Evolutionary conservation across 2,888 invertebrate species (phyloP).

Genomic region (Sialis lutaria): DNA sequence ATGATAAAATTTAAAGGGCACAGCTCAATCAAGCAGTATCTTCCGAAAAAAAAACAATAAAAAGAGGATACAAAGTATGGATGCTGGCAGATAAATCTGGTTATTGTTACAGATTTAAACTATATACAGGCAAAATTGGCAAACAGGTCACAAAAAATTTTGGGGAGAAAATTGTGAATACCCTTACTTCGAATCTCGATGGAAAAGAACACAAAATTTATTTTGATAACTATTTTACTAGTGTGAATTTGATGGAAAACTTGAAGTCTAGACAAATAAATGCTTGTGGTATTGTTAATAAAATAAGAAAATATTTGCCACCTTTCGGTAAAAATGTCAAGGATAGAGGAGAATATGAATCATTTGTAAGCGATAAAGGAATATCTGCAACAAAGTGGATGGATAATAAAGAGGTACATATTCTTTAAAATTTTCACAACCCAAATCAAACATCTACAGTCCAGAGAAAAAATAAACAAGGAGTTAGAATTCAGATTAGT

Average conservation of each 20-base stretch:
- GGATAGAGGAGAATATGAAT: background rate
- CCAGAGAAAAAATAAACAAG: background rate
- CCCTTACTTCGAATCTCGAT: background rate
- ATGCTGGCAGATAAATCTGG: background rate
- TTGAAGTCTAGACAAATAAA: background rate
- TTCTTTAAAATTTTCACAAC: background rate
- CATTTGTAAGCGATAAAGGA: background rate
- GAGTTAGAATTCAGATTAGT: background rate
- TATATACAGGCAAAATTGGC: background rate
- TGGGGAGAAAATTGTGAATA: background rate
- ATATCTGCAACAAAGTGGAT: background rate
- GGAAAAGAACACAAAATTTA: background rate
- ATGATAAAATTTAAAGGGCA: constrained; percentile 11
- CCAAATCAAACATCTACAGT: background rate
- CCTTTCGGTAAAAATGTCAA: background rate
- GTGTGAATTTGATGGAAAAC: background rate
- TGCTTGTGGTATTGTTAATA: background rate
- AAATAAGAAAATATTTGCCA: background rate
- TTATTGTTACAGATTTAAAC: background rate
- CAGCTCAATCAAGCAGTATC: constrained; percentile 9
- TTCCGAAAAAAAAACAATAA: background rate
- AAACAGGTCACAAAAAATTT: constrained; percentile 1
- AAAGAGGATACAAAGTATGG: background rate
- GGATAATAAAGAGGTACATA: background rate
- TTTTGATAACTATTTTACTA: background rate